Percentiles rank a stretch among this genome's conserved stretches.
Conservation (phyloP, 1,140 invertebrate species). For the Berghia stephanieae region DNA sequence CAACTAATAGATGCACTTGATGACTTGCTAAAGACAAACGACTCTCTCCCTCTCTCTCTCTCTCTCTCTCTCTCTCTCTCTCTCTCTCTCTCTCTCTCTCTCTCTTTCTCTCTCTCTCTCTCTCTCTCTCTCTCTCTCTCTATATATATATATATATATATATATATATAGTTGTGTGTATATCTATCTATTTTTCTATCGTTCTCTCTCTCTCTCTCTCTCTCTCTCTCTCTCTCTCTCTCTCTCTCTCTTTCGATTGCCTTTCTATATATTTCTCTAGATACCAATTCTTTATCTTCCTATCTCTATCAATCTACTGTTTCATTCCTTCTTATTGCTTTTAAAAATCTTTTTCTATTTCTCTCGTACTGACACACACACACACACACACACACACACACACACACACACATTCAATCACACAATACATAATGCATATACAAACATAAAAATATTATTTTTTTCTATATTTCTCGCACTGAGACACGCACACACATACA, state of each 20-base stretch:
- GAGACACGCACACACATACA: neutral
- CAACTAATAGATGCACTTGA: neutral
- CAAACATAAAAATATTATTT: no score
- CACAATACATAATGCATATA: no score
- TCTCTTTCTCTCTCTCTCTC: no score
- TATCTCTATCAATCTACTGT: neutral
- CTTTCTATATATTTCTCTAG: no score
- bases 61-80: conserved; percentile 16
- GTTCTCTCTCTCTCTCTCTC: conserved; percentile 14
- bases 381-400: conserved; percentile 9
- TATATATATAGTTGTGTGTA: no score
- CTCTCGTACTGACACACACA: conserved; percentile 10
- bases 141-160: no score
- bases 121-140: no score
- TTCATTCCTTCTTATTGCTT: neutral
- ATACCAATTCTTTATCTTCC: no score
- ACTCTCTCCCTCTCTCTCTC: conserved; percentile 14
- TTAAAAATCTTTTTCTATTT: neutral
- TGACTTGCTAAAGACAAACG: neutral
- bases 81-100: no score
- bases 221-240: conserved; percentile 17
- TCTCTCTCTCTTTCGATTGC: conserved; percentile 11
- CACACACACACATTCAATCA: conserved; percentile 10
- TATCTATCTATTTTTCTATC: conserved; percentile 3
- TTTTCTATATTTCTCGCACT: no score